Evolutionary conservation across 2,888 invertebrate genomes (phyloP).

Genomic region (Cordilura impudica): DNA sequence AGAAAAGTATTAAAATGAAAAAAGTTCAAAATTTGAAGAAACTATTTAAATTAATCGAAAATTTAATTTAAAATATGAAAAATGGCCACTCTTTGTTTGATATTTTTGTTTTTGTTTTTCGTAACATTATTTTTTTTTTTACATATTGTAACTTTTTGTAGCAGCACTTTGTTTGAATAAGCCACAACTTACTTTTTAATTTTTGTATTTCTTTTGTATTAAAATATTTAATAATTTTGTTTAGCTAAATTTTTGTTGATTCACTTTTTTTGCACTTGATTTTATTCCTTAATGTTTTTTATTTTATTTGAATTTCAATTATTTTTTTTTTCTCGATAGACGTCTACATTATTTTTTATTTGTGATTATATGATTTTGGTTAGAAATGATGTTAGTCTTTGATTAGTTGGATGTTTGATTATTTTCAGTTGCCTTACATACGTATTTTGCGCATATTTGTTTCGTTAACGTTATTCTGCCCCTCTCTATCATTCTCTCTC

Average conservation of each 20-base stretch:
- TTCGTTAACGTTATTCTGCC: slow-evolving; percentile 16
- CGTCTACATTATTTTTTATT: slow-evolving; percentile 19
- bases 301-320: not conserved
- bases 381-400: slow-evolving; percentile 27
- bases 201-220: not conserved
- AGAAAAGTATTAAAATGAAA: not conserved
- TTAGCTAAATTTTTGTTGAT: not conserved
- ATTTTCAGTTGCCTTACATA: slow-evolving; percentile 30
- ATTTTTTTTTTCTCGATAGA: not conserved
- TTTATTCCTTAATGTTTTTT: not conserved
- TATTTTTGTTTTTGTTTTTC: too few relatives aligned
- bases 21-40: not conserved
- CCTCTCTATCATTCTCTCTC: slow-evolving; percentile 23
- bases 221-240: not conserved
- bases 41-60: not conserved
- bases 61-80: not conserved
- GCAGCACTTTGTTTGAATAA: not conserved
- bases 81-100: too few relatives aligned
- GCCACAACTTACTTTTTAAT: slow-evolving; percentile 5
- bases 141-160: too few relatives aligned
- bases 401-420: slow-evolving; percentile 3
- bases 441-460: slow-evolving; percentile 43
- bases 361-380: slow-evolving; percentile 38
- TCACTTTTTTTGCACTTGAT: not conserved
- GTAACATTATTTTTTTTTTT: too few relatives aligned